phyloP scores from a whole-genome alignment of 2,888 invertebrate species.

The Mesorhabditis sp. region DNA sequence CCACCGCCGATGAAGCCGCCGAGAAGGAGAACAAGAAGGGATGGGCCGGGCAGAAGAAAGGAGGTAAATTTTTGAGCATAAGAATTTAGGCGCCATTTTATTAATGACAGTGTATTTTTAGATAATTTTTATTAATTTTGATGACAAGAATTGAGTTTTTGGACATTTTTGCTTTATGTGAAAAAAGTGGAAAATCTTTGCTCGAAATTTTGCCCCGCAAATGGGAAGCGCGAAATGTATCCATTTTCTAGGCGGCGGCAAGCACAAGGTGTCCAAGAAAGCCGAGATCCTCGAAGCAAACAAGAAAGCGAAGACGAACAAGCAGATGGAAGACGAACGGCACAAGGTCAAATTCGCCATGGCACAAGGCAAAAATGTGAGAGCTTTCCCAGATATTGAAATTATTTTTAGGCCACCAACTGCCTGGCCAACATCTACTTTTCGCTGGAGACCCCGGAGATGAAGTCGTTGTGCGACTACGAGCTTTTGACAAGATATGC shows the following conservation, averaged over 20 bases:
- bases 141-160: too few relatives aligned
- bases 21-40: constrained; percentile 30
- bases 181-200: too few relatives aligned
- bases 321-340: constrained; percentile 47
- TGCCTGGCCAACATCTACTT: constrained; percentile 40
- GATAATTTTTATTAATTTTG: too few relatives aligned
- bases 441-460: constrained; percentile 48
- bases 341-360: constrained; percentile 47
- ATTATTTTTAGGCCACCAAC: constrained; percentile 31
- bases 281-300: constrained; percentile 50
- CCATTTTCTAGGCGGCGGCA: constrained; percentile 18
- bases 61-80: neutral
- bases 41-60: constrained; percentile 32
- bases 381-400: constrained; percentile 3
- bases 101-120: too few relatives aligned
- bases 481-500: constrained; percentile 40
- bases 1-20: constrained; percentile 32
- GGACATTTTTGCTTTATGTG: too few relatives aligned
- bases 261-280: constrained; percentile 45
- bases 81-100: too few relatives aligned
- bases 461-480: constrained; percentile 49
- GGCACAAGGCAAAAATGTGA: constrained; percentile 40
- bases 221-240: too few relatives aligned
- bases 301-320: constrained; percentile 38
- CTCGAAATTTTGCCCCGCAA: too few relatives aligned